phyloP scores from a whole-genome alignment of 2,797 vertebrate species.

The Scleropages formosus region DNA sequence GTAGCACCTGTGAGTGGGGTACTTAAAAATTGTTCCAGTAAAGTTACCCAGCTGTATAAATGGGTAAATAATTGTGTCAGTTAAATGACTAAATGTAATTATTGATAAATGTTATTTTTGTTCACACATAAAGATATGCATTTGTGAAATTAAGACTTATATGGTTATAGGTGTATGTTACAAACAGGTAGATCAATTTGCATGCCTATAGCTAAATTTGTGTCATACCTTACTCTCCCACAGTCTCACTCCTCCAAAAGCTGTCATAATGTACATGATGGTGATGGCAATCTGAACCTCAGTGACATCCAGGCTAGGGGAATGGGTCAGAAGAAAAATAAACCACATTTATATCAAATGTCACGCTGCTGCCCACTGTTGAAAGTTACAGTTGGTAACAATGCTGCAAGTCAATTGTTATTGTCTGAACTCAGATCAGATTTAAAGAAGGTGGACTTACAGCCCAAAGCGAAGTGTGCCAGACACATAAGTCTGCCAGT shows the following conservation, averaged over 20 bases:
- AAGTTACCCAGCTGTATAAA: too few species aligned
- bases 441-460: slow-evolving; percentile 68
- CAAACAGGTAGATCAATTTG: background rate
- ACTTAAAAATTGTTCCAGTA: too few species aligned
- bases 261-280: slow-evolving; percentile 81
- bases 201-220: background rate
- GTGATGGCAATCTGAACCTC: slow-evolving; percentile 89
- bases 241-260: slow-evolving; percentile 77
- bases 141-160: too few species aligned
- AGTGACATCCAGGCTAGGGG: slow-evolving; percentile 87
- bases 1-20: too few species aligned
- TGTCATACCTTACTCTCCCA: slow-evolving; percentile 82
- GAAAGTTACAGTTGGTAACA: too few species aligned
- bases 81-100: too few species aligned
- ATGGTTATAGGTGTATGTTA: background rate
- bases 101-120: too few species aligned
- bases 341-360: background rate
- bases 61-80: too few species aligned
- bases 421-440: too few species aligned
- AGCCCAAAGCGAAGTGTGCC: slow-evolving; percentile 90
- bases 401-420: too few species aligned
- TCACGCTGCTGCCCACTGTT: too few species aligned
- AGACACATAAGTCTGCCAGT: slow-evolving; percentile 98
- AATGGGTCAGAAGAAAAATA: background rate
- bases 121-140: too few species aligned